Percentiles rank a stretch among this genome's conserved stretches.
Evolutionary conservation across 2,888 invertebrate species (phyloP).

Genomic region (Netelia inedita): DNA sequence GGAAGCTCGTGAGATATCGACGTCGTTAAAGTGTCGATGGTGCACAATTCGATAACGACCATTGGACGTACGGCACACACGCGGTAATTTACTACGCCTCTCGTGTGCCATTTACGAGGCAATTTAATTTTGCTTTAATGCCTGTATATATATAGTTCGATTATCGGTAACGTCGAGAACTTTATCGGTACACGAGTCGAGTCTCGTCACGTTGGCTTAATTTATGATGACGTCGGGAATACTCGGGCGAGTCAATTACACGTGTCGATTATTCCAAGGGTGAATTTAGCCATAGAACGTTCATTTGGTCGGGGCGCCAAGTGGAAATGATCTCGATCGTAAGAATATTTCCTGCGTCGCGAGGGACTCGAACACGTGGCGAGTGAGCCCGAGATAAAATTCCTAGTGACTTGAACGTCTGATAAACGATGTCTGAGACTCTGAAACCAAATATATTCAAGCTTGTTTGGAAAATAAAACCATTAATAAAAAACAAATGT

Average conservation of each 20-base stretch:
- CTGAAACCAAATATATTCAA: neutral
- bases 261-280: slow-evolving; percentile 61
- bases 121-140: slow-evolving; percentile 39
- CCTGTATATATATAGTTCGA: slow-evolving; percentile 20
- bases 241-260: slow-evolving; percentile 58
- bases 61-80: slow-evolving; percentile 30
- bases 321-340: no score
- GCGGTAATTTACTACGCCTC: slow-evolving; percentile 62
- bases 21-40: slow-evolving; percentile 63
- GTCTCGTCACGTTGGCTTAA: slow-evolving; percentile 45
- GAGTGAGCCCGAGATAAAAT: neutral
- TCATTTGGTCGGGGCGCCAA: slow-evolving; percentile 38
- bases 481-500: no score
- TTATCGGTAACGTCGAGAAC: slow-evolving; percentile 51
- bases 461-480: slow-evolving; percentile 1
- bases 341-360: neutral
- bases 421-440: slow-evolving; percentile 5
- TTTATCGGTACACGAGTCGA: slow-evolving; percentile 23
- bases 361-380: slow-evolving; percentile 47
- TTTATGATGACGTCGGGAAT: slow-evolving; percentile 44
- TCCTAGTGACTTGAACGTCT: slow-evolving; percentile 54
- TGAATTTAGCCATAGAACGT: slow-evolving; percentile 51
- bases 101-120: slow-evolving; percentile 63
- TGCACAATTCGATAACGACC: slow-evolving; percentile 64
- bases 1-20: slow-evolving; percentile 47